phyloP scores from a whole-genome alignment of 1,140 invertebrate species.

The Oncopeltus fasciatus region DNA sequence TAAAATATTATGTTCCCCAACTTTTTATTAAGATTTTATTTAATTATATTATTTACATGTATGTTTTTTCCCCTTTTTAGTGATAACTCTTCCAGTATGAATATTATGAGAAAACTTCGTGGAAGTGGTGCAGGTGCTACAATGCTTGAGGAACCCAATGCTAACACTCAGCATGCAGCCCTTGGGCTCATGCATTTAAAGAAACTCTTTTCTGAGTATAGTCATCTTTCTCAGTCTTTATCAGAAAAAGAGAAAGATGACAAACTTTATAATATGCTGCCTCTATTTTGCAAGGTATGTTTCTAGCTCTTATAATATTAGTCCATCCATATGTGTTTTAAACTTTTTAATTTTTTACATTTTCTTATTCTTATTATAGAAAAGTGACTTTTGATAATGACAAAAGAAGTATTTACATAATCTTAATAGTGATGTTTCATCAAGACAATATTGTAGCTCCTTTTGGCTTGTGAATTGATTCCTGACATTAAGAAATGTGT shows the following conservation, averaged over 20 bases:
- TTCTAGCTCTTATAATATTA: not conserved
- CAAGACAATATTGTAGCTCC: too few relatives aligned
- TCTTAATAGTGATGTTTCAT: too few relatives aligned
- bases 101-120: constrained; percentile 69
- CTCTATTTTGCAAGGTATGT: constrained; percentile 88
- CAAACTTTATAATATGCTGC: constrained; percentile 94
- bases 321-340: too few relatives aligned
- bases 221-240: constrained; percentile 65
- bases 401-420: too few relatives aligned
- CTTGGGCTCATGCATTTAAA: constrained; percentile 89
- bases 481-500: too few relatives aligned
- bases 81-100: constrained; percentile 38
- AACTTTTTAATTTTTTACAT: not conserved
- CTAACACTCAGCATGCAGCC: constrained; percentile 59
- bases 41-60: too few relatives aligned
- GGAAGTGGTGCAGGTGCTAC: constrained; percentile 38
- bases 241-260: constrained; percentile 75
- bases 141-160: constrained; percentile 34
- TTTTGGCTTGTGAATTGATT: too few relatives aligned
- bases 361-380: not conserved
- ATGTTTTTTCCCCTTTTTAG: not conserved
- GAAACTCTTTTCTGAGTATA: constrained; percentile 88
- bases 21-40: too few relatives aligned
- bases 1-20: too few relatives aligned
- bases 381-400: too few relatives aligned